phyloP scores from a whole-genome alignment of 2,113 vertebrate species.

The Naja naja region DNA sequence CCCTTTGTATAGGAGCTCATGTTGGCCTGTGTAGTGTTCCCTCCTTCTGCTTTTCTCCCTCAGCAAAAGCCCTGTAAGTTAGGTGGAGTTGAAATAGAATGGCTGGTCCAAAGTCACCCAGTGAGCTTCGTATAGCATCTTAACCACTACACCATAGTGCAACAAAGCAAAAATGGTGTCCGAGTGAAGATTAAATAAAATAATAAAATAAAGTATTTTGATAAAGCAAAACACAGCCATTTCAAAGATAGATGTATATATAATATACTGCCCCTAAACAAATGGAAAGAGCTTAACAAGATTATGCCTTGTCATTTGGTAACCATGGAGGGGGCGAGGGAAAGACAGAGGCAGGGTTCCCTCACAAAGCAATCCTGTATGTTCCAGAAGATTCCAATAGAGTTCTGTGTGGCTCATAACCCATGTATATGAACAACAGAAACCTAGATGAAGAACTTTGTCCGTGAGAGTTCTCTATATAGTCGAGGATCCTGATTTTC shows the following conservation, averaged over 20 bases:
- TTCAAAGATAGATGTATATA: not conserved
- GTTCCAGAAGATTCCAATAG: not conserved
- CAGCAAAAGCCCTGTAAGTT: not conserved
- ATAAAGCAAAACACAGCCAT: not conserved
- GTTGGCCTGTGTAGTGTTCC: not conserved
- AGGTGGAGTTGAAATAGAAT: not conserved
- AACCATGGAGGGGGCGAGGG: not conserved
- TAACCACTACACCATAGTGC: not conserved
- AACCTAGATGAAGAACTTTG: not conserved
- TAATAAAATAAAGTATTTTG: not conserved
- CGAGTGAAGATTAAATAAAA: not conserved
- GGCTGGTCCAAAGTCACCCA: not conserved
- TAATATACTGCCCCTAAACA: not conserved
- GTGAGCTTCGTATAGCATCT: not conserved
- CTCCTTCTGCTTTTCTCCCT: not conserved
- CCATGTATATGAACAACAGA: not conserved
- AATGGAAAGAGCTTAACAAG: not conserved
- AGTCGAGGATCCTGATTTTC: not conserved
- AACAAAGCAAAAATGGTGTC: not conserved
- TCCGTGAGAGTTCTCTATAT: not conserved
- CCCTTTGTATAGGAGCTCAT: not conserved
- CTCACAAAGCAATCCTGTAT: not conserved
- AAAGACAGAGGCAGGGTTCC: not conserved
- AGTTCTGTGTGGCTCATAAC: not conserved
- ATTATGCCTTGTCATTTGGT: not conserved